These are phyloP conservation scores for Meda fulgida DNA, from an alignment of 2,797 vertebrate species.

Conservation along the genomic window DNA sequence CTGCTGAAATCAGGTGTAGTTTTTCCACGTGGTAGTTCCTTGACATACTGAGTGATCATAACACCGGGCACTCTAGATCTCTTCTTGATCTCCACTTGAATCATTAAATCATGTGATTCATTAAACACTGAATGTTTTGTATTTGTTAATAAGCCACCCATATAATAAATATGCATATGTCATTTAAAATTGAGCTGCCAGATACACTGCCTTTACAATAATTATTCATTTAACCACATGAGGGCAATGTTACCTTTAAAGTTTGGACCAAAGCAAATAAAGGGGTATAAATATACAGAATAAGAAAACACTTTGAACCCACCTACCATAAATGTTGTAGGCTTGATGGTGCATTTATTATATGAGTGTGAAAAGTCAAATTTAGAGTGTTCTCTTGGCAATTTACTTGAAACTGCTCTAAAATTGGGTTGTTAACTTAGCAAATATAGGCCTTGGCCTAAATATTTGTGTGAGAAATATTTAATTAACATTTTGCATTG, in stretches of 20 bases:
- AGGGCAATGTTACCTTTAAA: conserved; percentile 26
- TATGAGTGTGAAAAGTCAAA: neutral
- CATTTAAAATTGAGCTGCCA: neutral
- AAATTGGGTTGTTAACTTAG: neutral
- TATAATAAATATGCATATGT: neutral
- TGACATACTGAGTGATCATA: conserved; percentile 80
- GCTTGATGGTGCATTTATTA: neutral
- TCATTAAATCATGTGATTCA: neutral
- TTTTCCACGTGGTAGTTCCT: conserved; percentile 81
- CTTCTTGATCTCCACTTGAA: conserved; percentile 77
- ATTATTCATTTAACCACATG: conserved; percentile 16
- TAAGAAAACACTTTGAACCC: neutral
- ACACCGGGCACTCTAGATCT: conserved; percentile 85
- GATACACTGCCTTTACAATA: neutral
- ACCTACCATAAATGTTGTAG: neutral
- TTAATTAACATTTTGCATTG: neutral
- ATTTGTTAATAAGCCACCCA: neutral
- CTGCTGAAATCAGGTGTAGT: conserved; percentile 82
- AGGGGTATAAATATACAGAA: neutral
- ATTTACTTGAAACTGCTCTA: neutral
- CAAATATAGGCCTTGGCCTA: neutral
- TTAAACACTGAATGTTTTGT: neutral
- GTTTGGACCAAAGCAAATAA: neutral
- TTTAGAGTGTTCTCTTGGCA: neutral
- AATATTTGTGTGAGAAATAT: neutral